phyloP scores from a whole-genome alignment of 2,888 invertebrate genomes.

The Pterostichus madidus region DNA sequence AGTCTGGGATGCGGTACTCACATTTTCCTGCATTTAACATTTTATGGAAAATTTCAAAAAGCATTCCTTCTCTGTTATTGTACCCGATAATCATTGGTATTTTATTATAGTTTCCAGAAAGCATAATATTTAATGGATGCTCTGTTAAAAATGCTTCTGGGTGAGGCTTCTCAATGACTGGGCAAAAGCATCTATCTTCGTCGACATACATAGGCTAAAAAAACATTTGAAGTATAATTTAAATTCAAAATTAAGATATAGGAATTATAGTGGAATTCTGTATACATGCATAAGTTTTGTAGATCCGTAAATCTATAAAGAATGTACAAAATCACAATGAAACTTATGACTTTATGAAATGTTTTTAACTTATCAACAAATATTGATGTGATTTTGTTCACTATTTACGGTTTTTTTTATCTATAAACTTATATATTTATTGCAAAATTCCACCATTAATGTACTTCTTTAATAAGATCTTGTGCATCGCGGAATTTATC shows the following conservation, averaged over 20 bases:
- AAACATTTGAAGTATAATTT: background rate
- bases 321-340: too few relatives aligned
- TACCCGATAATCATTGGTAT: conserved; percentile 75
- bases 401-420: too few relatives aligned
- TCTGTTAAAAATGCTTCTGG: conserved; percentile 72
- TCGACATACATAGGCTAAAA: conserved; percentile 34
- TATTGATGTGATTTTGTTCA: too few relatives aligned
- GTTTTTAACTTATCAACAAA: too few relatives aligned
- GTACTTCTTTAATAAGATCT: conserved; percentile 68
- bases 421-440: too few relatives aligned
- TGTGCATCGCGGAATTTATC: conserved; percentile 67
- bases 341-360: too few relatives aligned
- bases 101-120: conserved; percentile 72
- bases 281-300: too few relatives aligned
- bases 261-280: too few relatives aligned
- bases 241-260: too few relatives aligned
- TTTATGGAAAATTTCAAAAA: conserved; percentile 34
- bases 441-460: too few relatives aligned
- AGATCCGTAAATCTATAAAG: too few relatives aligned
- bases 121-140: conserved; percentile 72
- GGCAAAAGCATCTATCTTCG: conserved; percentile 46
- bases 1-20: conserved; percentile 69
- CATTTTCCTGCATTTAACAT: conserved; percentile 3
- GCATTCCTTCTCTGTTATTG: conserved; percentile 73
- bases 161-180: conserved; percentile 69